Conservation (phyloP, 1,140 invertebrate species). For the Kradibia gibbosae region DNA sequence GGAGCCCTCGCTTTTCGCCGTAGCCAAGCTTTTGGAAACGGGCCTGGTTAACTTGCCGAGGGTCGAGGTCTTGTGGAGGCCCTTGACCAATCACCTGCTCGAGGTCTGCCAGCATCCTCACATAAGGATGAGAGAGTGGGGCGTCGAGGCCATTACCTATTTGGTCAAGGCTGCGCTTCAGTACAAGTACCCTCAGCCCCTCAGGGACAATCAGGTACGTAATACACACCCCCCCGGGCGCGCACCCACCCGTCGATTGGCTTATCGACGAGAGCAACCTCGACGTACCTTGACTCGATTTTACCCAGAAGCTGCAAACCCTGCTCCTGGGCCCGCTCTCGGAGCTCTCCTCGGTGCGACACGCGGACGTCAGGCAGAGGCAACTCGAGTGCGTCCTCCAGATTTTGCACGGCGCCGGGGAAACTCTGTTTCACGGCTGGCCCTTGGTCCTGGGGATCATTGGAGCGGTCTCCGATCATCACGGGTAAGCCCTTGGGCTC, state of each 20-base stretch:
- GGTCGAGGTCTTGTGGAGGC: constrained; percentile 96
- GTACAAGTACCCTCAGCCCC: constrained; percentile 87
- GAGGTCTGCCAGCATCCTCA: constrained; percentile 98
- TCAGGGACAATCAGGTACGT: constrained; percentile 88
- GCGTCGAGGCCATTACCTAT: constrained; percentile 96
- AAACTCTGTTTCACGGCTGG: constrained; percentile 94
- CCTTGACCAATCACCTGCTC: constrained; percentile 95
- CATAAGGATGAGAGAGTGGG: constrained; percentile 96
- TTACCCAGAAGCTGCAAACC: constrained; percentile 88
- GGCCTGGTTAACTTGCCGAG: constrained; percentile 94
- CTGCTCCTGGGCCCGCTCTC: constrained; percentile 90
- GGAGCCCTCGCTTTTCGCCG: constrained; percentile 97
- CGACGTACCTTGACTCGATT: no score
- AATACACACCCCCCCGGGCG: no score
- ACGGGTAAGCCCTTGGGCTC: constrained; percentile 78
- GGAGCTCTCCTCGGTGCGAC: constrained; percentile 89
- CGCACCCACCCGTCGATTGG: no score
- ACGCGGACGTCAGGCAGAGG: constrained; percentile 93
- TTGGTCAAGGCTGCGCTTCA: constrained; percentile 94
- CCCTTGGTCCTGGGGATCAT: constrained; percentile 95
- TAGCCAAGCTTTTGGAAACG: constrained; percentile 97
- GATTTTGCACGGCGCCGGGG: constrained; percentile 93
- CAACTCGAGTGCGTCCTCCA: constrained; percentile 96
- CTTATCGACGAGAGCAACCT: no score
- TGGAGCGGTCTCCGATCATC: constrained; percentile 92